Conservation (phyloP, 2,888 invertebrate genomes). For the Aspidiotus rigidus region DNA sequence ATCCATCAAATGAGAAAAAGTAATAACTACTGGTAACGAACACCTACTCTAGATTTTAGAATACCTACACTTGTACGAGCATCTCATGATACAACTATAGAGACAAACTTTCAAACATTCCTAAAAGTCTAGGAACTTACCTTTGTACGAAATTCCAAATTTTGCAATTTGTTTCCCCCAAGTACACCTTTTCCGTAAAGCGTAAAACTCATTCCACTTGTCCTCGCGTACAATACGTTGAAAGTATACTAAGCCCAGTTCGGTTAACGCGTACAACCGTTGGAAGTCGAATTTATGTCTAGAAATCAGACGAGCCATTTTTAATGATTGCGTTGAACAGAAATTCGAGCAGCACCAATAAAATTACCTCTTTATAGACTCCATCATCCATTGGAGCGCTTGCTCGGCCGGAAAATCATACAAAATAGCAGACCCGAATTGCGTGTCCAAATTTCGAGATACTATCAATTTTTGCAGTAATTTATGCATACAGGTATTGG, state of each 20-base stretch:
- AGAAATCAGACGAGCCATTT: not conserved
- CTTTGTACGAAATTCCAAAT: conserved; percentile 42
- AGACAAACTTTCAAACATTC: too few species aligned
- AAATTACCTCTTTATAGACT: conserved; percentile 36
- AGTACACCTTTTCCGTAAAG: conserved; percentile 40
- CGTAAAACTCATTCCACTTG: conserved; percentile 37
- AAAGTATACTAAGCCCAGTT: conserved; percentile 41
- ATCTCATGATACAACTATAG: too few species aligned
- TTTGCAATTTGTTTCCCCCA: conserved; percentile 42
- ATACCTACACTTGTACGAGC: too few species aligned
- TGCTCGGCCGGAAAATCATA: conserved; percentile 38
- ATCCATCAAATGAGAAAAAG: too few species aligned
- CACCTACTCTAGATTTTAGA: too few species aligned
- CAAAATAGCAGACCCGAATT: conserved; percentile 40
- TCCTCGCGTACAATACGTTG: conserved; percentile 37
- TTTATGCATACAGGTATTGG: conserved; percentile 12
- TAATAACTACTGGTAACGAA: too few species aligned
- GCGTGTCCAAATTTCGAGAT: conserved; percentile 42
- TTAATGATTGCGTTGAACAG: not conserved
- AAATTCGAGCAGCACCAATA: not conserved
- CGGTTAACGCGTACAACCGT: conserved; percentile 37
- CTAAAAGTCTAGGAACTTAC: conserved; percentile 25
- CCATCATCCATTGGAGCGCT: conserved; percentile 40
- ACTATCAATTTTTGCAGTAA: conserved; percentile 42
- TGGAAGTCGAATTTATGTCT: conserved; percentile 21